Percentiles rank a stretch among this genome's conserved stretches.
These are phyloP conservation scores for Ctenoplectra terminalis DNA, from an alignment of 1,140 invertebrate species.

Conservation along the genomic window DNA sequence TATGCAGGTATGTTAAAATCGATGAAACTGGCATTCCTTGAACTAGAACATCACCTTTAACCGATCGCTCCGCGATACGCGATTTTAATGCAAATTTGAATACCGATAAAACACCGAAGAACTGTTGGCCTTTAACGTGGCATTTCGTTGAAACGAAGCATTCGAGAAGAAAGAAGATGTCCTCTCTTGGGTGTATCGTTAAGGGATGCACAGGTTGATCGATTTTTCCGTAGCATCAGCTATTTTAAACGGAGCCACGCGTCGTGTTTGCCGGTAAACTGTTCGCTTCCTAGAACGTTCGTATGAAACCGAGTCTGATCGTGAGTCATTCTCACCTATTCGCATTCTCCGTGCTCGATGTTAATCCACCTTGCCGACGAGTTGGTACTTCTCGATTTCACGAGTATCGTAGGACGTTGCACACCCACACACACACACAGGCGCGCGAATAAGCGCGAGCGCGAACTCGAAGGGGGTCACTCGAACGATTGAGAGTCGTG, in stretches of 20 bases:
- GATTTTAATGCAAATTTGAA: neutral
- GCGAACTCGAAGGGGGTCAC: constrained; percentile 62
- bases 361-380: constrained; percentile 60
- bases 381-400: constrained; percentile 48
- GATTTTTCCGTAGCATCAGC: constrained; percentile 41
- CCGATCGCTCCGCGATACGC: neutral
- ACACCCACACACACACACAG: constrained; percentile 8
- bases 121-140: too few relatives aligned
- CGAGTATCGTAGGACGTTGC: constrained; percentile 50
- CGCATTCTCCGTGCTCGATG: constrained; percentile 72
- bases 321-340: constrained; percentile 73
- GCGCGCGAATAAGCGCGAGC: constrained; percentile 25
- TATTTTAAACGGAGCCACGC: constrained; percentile 49
- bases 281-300: constrained; percentile 49
- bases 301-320: constrained; percentile 44
- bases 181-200: too few relatives aligned
- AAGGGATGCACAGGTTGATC: constrained; percentile 6
- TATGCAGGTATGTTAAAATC: constrained; percentile 14
- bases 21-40: constrained; percentile 30
- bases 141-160: too few relatives aligned
- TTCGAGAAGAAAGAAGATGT: neutral
- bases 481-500: constrained; percentile 60
- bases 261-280: neutral
- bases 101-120: too few relatives aligned
- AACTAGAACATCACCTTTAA: constrained; percentile 49